Evolutionary conservation across 2,113 vertebrate genomes (phyloP), one percentile per base, ranked within the genome.

Genomic region (Alectura lathami): DNA sequence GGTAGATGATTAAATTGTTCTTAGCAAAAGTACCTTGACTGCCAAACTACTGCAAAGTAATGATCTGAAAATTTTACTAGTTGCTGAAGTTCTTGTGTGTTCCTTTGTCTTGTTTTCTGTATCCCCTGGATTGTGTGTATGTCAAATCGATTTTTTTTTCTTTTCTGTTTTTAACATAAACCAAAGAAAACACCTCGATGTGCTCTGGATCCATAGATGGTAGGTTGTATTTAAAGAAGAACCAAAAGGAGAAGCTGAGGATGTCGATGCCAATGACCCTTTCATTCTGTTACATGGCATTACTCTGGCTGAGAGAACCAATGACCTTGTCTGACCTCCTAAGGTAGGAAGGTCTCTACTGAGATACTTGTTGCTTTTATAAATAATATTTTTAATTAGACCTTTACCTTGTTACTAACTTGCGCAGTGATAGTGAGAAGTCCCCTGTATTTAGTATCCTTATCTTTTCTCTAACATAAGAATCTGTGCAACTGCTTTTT

Each of bases 291-390:
- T 98, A 96, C 36, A 91, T 98, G 96, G 96, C 98, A 0, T 86
- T 98, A n/a, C 98, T 98, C 13, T 98, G 98, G 98, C 56, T 98
- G 94, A 97, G 98, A 54, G 98, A 98, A 74, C 90, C 98, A 6
- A 68, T 98, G 26, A 97, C 98, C 0, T 89, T 98, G 45, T 98
- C 98, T 20, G 98, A 98, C 68, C 97, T 98, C 47, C 80, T 98
- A 93, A 97, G 98, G 98, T 98, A 94, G 94, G 97, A 77, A 15
- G 42, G 38, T 67, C 17, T 90, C 21, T 60, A 36, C 20, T 54
- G 42, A 62, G 43, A 42, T 77, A 79, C 26, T 77, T 70, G 23
- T 68, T 88, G 62, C 24, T 76, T 85, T 93, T 73, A 24, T 76
- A 74, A 88, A 60, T 69, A 75, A 53, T 15, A 23, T 42, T 38